A percentile compares a stretch with the other conserved stretches of the same genome.
Evolutionary conservation across 2,888 invertebrate species (phyloP).

Genomic region (Eucriotettix oculatus): DNA sequence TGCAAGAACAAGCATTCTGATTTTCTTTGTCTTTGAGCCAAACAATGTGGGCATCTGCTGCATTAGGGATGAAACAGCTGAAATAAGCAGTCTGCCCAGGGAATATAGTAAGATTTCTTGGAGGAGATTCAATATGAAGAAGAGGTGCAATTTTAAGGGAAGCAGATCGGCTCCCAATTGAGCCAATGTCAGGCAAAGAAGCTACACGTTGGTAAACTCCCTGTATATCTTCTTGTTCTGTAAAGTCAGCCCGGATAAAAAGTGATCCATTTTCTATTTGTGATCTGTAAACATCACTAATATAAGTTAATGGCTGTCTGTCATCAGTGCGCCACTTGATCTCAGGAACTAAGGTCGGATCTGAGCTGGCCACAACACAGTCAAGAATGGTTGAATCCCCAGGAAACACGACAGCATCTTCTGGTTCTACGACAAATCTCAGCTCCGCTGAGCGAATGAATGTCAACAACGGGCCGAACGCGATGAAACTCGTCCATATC

Average conservation of each 20-base stretch:
- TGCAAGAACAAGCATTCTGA: constrained; percentile 60
- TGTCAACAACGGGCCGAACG: too few species aligned
- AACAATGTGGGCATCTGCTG: constrained; percentile 32
- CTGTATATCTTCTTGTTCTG: constrained; percentile 38
- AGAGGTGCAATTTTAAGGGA: constrained; percentile 56
- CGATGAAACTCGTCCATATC: too few species aligned
- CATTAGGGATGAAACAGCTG: constrained; percentile 47
- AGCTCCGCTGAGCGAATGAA: constrained; percentile 29
- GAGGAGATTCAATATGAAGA: neutral
- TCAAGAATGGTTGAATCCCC: constrained; percentile 55
- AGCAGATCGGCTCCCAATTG: constrained; percentile 72
- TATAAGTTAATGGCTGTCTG: constrained; percentile 46
- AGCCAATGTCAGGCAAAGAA: constrained; percentile 58
- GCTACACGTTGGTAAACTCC: constrained; percentile 86
- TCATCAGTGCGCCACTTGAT: constrained; percentile 29
- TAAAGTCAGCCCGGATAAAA: constrained; percentile 53
- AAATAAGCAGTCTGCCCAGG: constrained; percentile 72
- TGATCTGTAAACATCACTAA: constrained; percentile 55
- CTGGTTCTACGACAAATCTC: constrained; percentile 60
- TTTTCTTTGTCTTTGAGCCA: constrained; percentile 79
- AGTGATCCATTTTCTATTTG: constrained; percentile 76
- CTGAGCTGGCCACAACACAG: constrained; percentile 33
- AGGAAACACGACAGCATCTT: constrained; percentile 54
- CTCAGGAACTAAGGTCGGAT: neutral
- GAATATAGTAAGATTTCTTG: constrained; percentile 50